Conservation (phyloP, 2,113 vertebrate species). For the Tretioscincus oriximinensis region DNA sequence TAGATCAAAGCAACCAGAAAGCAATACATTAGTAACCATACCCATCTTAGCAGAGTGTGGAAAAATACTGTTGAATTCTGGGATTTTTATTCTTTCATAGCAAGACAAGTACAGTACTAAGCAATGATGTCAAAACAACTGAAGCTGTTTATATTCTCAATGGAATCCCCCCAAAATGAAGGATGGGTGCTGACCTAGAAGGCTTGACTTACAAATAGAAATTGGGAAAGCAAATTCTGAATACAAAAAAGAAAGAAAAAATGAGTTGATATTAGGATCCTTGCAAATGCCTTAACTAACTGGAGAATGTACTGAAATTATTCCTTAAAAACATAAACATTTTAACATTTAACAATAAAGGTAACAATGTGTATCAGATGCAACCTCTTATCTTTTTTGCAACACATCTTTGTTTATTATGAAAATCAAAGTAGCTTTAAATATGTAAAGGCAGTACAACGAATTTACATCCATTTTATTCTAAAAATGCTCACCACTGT, state of each 20-base stretch:
- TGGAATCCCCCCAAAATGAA: not conserved
- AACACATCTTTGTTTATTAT: too few species aligned
- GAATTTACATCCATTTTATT: not conserved
- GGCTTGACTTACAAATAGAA: too few species aligned
- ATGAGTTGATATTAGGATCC: not conserved
- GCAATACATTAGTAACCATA: not conserved
- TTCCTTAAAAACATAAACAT: slow-evolving; percentile 2
- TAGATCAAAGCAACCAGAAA: not conserved
- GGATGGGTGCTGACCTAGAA: not conserved
- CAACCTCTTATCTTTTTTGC: too few species aligned
- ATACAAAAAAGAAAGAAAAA: not conserved
- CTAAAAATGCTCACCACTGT: slow-evolving; percentile 15
- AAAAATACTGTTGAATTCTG: not conserved
- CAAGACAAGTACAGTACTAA: not conserved
- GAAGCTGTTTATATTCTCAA: not conserved
- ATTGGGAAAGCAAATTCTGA: not conserved
- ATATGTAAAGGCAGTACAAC: not conserved
- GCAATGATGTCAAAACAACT: not conserved
- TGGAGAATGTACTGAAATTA: not conserved
- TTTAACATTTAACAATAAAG: slow-evolving; percentile 42
- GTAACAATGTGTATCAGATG: too few species aligned
- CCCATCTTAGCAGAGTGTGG: not conserved
- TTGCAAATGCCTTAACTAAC: not conserved
- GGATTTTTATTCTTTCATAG: not conserved
- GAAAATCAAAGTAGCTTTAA: not conserved